Conservation (phyloP, 1,140 invertebrate genomes). For the Euura saliciscinereae region DNA sequence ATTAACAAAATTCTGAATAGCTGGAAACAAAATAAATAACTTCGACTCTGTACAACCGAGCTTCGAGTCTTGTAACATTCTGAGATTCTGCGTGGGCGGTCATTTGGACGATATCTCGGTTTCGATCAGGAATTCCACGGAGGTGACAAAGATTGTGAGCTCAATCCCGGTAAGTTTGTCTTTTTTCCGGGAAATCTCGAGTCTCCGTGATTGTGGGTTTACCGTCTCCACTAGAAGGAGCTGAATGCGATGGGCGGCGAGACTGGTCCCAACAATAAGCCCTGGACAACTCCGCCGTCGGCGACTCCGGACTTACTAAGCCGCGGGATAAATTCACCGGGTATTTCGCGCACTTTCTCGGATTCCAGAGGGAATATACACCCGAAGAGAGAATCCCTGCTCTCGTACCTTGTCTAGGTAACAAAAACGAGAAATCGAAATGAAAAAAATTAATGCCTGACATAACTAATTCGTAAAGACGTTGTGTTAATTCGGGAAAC, state of each 20-base stretch:
- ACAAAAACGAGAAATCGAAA: no score
- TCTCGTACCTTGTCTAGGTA: no score
- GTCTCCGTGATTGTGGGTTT: conserved; percentile 21
- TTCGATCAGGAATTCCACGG: no score
- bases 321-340: conserved; percentile 39
- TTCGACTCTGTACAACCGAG: no score
- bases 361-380: no score
- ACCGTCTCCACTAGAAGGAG: neutral
- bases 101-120: no score
- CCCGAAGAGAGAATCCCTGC: no score
- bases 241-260: neutral
- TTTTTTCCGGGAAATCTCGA: conserved; percentile 14
- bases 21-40: no score
- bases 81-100: no score
- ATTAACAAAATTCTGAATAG: no score
- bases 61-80: no score
- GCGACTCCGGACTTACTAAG: conserved; percentile 28
- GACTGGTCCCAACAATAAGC: neutral
- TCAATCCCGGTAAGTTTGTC: conserved; percentile 3
- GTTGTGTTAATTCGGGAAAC: neutral
- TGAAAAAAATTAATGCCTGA: neutral
- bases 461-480: conserved; percentile 12
- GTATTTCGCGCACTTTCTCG: conserved; percentile 25
- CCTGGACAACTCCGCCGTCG: conserved; percentile 1
- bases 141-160: neutral